phyloP scores from a whole-genome alignment of 92 coral and sea anemone species.

The Actinostola sp. region DNA sequence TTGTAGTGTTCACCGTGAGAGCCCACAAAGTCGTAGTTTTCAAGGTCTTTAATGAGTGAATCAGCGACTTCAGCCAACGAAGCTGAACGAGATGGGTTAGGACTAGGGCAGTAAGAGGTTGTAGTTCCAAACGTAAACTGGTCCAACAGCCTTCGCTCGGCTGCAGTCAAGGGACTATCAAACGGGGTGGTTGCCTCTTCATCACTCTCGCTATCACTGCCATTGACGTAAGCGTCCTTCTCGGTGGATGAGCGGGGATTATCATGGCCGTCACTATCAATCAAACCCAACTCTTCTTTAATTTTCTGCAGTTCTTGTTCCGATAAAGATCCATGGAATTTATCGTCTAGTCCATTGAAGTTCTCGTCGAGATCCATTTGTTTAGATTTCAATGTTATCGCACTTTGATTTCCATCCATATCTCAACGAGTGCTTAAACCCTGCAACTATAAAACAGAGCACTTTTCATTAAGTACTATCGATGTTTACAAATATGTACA shows the following conservation, averaged over 20 bases:
- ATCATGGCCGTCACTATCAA: constrained; percentile 54
- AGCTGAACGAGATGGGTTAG: constrained; percentile 69
- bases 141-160: constrained; percentile 73
- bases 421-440: background rate
- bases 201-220: constrained; percentile 27
- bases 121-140: constrained; percentile 78
- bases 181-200: constrained; percentile 57
- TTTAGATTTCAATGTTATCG: background rate
- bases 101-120: constrained; percentile 51
- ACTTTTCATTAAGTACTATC: background rate
- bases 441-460: background rate
- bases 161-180: constrained; percentile 80
- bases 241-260: constrained; percentile 38
- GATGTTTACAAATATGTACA: background rate
- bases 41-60: constrained; percentile 76
- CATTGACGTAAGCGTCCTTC: constrained; percentile 40
- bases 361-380: background rate
- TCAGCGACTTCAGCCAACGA: constrained; percentile 82
- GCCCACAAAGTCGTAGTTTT: constrained; percentile 36
- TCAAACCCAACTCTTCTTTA: constrained; percentile 77
- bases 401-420: background rate
- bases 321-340: constrained; percentile 51
- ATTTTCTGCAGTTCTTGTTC: constrained; percentile 76
- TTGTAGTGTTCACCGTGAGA: constrained; percentile 15
- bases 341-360: constrained; percentile 5